phyloP scores from a whole-genome alignment of 2,888 invertebrate genomes.

The Allacma fusca region DNA sequence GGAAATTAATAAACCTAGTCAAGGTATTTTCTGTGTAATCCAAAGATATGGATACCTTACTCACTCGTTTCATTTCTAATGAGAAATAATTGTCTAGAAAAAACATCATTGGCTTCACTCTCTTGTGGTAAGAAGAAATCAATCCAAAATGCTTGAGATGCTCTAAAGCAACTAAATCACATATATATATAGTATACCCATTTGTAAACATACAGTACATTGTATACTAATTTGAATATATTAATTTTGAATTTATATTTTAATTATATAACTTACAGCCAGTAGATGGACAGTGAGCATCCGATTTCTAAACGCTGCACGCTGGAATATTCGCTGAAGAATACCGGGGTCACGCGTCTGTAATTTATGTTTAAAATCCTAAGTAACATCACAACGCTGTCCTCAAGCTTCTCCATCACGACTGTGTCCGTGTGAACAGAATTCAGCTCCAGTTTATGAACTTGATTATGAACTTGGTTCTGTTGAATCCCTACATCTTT shows the following conservation, averaged over 20 bases:
- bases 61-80: too few species aligned
- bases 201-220: neutral
- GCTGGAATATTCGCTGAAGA: slow-evolving; percentile 21
- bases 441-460: neutral
- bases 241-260: neutral
- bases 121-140: too few species aligned
- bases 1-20: too few species aligned
- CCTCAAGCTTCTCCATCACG: slow-evolving; percentile 16
- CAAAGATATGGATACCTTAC: too few species aligned
- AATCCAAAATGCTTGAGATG: too few species aligned
- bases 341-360: slow-evolving; percentile 12
- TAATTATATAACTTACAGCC: slow-evolving; percentile 16
- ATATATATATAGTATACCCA: too few species aligned
- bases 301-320: slow-evolving; percentile 31
- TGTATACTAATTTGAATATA: neutral
- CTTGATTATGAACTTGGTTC: neutral
- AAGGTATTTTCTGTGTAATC: too few species aligned
- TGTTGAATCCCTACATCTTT: neutral
- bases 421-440: neutral
- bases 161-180: too few species aligned
- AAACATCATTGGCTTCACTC: too few species aligned
- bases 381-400: neutral
- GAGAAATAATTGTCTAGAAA: too few species aligned
- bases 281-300: slow-evolving; percentile 9
- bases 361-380: slow-evolving; percentile 28